phyloP scores from a whole-genome alignment of 2,888 invertebrate species.

The Pyrrhosoma nymphula region DNA sequence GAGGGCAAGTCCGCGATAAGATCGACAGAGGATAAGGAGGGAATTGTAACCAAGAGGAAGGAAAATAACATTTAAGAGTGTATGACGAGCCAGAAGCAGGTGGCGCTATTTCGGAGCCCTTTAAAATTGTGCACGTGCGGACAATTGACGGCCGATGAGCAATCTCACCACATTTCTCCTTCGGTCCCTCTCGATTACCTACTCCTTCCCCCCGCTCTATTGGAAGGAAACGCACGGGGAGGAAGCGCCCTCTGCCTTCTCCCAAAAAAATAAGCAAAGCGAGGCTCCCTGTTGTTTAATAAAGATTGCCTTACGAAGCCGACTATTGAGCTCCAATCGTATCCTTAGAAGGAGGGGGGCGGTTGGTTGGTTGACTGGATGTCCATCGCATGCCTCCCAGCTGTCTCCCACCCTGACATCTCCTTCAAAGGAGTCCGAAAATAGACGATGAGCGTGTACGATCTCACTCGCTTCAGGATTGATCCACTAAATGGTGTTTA shows the following conservation, averaged over 20 bases:
- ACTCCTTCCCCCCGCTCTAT: neutral
- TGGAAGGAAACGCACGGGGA: neutral
- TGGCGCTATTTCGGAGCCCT: neutral
- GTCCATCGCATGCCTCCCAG: neutral
- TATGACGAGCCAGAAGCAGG: neutral
- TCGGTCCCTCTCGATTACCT: too few relatives aligned
- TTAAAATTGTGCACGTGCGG: slow-evolving; percentile 38
- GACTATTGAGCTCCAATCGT: neutral
- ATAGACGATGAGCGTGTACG: neutral
- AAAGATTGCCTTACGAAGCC: neutral
- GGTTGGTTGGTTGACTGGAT: neutral
- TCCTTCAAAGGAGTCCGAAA: neutral
- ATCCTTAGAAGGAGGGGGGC: neutral
- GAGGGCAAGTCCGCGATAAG: neutral
- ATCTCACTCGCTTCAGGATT: neutral
- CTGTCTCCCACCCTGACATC: neutral
- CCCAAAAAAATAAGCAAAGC: neutral
- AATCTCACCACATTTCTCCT: neutral
- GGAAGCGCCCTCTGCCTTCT: neutral
- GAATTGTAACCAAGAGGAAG: neutral
- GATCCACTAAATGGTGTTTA: neutral
- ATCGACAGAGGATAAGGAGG: neutral
- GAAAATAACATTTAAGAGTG: neutral
- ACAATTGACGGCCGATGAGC: slow-evolving; percentile 45
- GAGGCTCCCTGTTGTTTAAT: neutral